Percentiles rank a stretch among this genome's conserved stretches.
Evolutionary conservation across 2,113 vertebrate genomes (phyloP).

Genomic region (Cichladusa arquata): DNA sequence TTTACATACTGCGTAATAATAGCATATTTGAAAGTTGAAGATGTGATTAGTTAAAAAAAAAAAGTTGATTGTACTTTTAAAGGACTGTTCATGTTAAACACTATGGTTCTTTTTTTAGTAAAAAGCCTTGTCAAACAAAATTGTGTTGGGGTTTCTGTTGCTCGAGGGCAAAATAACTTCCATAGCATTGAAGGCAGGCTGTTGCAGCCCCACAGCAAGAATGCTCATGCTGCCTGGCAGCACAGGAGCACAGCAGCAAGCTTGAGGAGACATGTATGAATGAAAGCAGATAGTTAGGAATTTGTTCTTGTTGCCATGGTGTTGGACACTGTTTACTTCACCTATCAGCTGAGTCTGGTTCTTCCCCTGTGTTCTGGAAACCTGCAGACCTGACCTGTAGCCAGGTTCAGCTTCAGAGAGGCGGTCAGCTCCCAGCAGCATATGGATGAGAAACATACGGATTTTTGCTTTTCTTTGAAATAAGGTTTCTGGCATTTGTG

Average conservation of each 20-base stretch:
- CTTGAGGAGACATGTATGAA: background rate
- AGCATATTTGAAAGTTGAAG: background rate
- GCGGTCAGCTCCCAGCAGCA: background rate
- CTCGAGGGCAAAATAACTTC: slow-evolving; percentile 1
- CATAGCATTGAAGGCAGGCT: background rate
- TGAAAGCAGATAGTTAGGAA: background rate
- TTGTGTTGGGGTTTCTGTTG: background rate
- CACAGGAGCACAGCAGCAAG: background rate
- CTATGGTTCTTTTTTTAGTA: background rate
- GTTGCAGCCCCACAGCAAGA: background rate
- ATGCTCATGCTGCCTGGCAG: background rate
- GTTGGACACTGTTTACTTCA: background rate
- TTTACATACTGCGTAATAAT: background rate
- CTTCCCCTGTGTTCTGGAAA: background rate
- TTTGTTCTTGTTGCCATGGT: background rate
- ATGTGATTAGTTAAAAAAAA: background rate
- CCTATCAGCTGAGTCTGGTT: background rate
- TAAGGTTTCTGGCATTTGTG: background rate
- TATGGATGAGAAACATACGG: background rate
- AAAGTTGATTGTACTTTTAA: background rate
- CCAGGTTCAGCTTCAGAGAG: background rate
- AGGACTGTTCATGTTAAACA: background rate
- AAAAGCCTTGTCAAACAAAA: background rate
- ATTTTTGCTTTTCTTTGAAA: background rate
- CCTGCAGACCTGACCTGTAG: background rate